Base-by-base conservation (phyloP, 2,113 vertebrate species). In the Gymnorhina tibicen region DNA sequence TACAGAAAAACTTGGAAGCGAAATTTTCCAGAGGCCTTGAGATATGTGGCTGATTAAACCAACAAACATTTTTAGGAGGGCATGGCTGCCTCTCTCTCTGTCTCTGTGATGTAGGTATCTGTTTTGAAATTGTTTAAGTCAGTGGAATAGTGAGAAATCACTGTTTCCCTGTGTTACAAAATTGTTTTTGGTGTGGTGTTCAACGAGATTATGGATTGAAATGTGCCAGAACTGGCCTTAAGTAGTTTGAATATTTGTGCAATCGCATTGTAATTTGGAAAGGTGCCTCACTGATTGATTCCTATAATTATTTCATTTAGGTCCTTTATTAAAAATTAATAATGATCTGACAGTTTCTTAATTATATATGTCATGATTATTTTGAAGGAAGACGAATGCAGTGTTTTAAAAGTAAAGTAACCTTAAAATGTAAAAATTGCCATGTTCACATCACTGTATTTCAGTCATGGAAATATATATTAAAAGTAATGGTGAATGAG, bases 271-370 rank as follows among this genome's bases (percentile, higher is more conserved):
- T 97, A 97, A 98, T 98, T 98, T 98, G 96, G 96, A 96, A 97
- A 97, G 97, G 97, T 98, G 97, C 97, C 97, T 97, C 95, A 84
- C 97, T 98, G 98, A 98, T 98, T 98, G 98, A 98, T 98, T 98
- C 94, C 95, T 97, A 72, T 98, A 98, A 98, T 98, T 98, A 98
- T 98, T 98, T 98, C 97, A 98, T 97, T 98, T 98, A 97, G 97
- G 97, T 97, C 96, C 97, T 97, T 96, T 98, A 98, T 98, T 98
- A 98, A 98, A 98, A 98, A 98, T 98, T 98, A 98, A 98, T 98
- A 97, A 91, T 96, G 91, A 95, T 87, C 97, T 98, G 98, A 97
- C 98, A 98, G 97, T 97, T 98, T 98, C 97, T 97, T 98, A 98
- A 98, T 98, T 98, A 98, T 78, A 91, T 83, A 47, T 98, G 97